These are phyloP conservation scores for Lathronympha strigana DNA, from an alignment of 2,888 invertebrate species.

Conservation along the genomic window DNA sequence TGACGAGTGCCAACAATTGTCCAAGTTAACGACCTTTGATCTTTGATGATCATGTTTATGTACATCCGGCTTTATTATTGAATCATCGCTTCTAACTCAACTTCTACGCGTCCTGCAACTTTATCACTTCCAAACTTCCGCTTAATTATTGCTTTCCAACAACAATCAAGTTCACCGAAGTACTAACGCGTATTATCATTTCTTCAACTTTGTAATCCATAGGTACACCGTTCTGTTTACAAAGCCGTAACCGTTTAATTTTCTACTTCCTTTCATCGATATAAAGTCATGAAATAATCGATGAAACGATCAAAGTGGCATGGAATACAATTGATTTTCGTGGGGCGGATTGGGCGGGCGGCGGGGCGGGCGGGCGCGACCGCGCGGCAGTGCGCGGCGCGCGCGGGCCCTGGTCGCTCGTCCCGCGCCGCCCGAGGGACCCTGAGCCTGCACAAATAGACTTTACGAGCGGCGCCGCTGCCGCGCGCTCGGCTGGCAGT, in stretches of 20 bases:
- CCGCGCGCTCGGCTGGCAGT: slow-evolving; percentile 31
- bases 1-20: not conserved
- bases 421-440: slow-evolving; percentile 45
- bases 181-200: slow-evolving; percentile 15
- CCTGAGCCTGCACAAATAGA: slow-evolving; percentile 49
- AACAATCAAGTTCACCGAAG: slow-evolving; percentile 17
- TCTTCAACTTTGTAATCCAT: slow-evolving; percentile 19
- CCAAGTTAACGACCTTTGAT: slow-evolving; percentile 10
- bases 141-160: slow-evolving; percentile 29
- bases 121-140: slow-evolving; percentile 13
- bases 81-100: slow-evolving; percentile 4
- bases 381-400: slow-evolving; percentile 71
- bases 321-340: slow-evolving; percentile 40
- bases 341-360: slow-evolving; percentile 43
- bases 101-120: slow-evolving; percentile 9
- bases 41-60: slow-evolving; percentile 21
- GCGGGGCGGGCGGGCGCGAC: slow-evolving; percentile 40
- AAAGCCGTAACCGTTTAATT: slow-evolving; percentile 6
- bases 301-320: slow-evolving; percentile 39
- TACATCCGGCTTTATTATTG: slow-evolving; percentile 25
- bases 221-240: slow-evolving; percentile 25
- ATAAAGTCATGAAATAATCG: slow-evolving; percentile 41
- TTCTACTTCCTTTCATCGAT: slow-evolving; percentile 33
- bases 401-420: slow-evolving; percentile 67
- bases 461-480: slow-evolving; percentile 47